Base-by-base conservation (phyloP, 2,888 invertebrate genomes). In the Iselma pallidipennis region DNA sequence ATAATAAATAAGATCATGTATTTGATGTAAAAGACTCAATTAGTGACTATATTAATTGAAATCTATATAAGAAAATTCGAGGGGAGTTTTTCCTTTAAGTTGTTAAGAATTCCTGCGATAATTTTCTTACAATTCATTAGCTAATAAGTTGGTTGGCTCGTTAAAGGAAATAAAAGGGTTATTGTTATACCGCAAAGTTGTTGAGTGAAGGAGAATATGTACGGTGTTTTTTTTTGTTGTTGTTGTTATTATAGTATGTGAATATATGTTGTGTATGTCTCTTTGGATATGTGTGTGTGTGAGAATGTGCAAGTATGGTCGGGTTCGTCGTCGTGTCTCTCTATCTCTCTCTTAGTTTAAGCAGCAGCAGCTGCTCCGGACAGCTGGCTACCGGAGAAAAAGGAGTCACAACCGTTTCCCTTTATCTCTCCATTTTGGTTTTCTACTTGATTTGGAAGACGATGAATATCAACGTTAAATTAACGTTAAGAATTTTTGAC, bases 381-480 rank as follows among this genome's bases (percentile, higher is more conserved):
- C 72, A 73, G 72, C 70, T 73, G 73, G 72, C 60, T 48, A 57
- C 59, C 68, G 68, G 58, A 69, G 66, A 66, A 70, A 45, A 66
- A 63, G 66, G 55, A 62, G 65, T 61, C 57, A 63, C 64, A 62
- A 65, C 66, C 66, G 66, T 57, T 63, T 63, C 61, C 45, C 45
- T 9, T 70, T 67, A 70, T 66, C 65, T 66, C 62, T 66, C 69
- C 56, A 67, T 68, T 67, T 66, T 53, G 66, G 58, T 65, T 71
- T 73, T 70, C 68, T 66, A 66, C 70, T 63, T 67, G 68, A 65
- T 54, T 66, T 66, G 63, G 57, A 55, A 61, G 61, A 59, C 54
- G 58, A 57, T 64, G 56, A 51, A 33, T 33, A 33, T 45, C 45
- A 45, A 19, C 21, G 45, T 10, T 10, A 9, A 29, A 25, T 25